Evolutionary conservation across 2,888 invertebrate genomes (phyloP).

Genomic region (Acleris sparsana): DNA sequence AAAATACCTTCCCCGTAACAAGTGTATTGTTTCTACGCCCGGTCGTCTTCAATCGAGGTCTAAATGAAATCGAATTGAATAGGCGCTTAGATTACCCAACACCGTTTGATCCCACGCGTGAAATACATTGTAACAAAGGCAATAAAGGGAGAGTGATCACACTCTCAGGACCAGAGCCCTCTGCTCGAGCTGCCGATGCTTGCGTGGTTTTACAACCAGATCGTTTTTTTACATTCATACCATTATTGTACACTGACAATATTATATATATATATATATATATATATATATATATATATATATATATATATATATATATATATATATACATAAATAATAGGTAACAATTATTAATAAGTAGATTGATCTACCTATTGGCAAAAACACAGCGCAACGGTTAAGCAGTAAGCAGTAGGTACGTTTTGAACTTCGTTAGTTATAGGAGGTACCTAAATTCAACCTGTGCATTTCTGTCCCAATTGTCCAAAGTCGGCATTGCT

Average conservation of each 20-base stretch:
- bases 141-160: constrained; percentile 49
- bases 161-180: constrained; percentile 44
- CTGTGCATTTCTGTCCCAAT: too few species aligned
- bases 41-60: constrained; percentile 7
- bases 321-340: too few species aligned
- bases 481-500: too few species aligned
- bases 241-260: not conserved
- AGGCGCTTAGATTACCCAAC: constrained; percentile 40
- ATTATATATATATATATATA: too few species aligned
- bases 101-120: constrained; percentile 39
- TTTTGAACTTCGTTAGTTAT: not conserved
- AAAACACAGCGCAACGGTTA: too few species aligned
- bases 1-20: not conserved
- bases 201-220: constrained; percentile 44
- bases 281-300: too few species aligned
- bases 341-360: too few species aligned
- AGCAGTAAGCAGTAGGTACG: not conserved
- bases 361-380: too few species aligned
- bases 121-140: constrained; percentile 41
- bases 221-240: constrained; percentile 37
- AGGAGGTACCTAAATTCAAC: too few species aligned
- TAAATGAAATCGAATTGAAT: constrained; percentile 17
- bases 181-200: constrained; percentile 48
- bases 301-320: too few species aligned
- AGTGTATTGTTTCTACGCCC: not conserved